Evolutionary conservation across 2,888 invertebrate species (phyloP), one percentile per base, ranked within the genome.

Genomic region (Plebejus argus): DNA sequence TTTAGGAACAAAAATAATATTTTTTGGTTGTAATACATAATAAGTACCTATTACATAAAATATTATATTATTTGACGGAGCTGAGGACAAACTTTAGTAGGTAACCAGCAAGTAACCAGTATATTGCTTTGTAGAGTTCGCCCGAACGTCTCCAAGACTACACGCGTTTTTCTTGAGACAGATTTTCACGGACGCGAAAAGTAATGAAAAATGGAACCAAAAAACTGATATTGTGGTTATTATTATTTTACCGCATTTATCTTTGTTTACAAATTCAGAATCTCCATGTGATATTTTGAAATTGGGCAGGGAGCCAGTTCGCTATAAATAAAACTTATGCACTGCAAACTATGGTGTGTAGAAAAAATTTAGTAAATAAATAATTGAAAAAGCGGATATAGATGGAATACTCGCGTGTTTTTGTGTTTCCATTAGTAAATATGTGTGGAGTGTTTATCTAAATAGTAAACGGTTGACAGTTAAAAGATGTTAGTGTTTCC

Each of bases 271-370:
- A 53, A 72, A 45, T 23, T 74, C 28, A 23, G 74, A n/a, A 39
- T 49, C 49, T 53, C 12, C 33, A 45, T 72, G 72, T 72, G 72
- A 53, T 74, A 74, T 74, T 74, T 74, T 45, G 74, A 74, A 74
- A 53, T 74, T 53, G 74, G 74, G 74, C 74, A 74, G 28, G 23
- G 1, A 74, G 74, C 74, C 74, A 74, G 74, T 23, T 74, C 28
- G 49, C 28, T 74, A 66, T 66, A 74, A 74, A 70, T 76, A 76
- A 76, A 70, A 45, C 61, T 49, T 18, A 33, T 76, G 61, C 76
- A 76, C 39, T 76, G 61, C 39, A 39, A 45, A n/a, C 66, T 23
- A 49, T 76, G 49, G 76, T 66, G 45, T n/a, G 28, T 53, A 23
- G 23, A 49, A 74, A 45, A 74, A 74, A 45, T 28, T 15, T 15